phyloP scores from a whole-genome alignment of 2,797 vertebrate species.

The Scyliorhinus canicula region DNA sequence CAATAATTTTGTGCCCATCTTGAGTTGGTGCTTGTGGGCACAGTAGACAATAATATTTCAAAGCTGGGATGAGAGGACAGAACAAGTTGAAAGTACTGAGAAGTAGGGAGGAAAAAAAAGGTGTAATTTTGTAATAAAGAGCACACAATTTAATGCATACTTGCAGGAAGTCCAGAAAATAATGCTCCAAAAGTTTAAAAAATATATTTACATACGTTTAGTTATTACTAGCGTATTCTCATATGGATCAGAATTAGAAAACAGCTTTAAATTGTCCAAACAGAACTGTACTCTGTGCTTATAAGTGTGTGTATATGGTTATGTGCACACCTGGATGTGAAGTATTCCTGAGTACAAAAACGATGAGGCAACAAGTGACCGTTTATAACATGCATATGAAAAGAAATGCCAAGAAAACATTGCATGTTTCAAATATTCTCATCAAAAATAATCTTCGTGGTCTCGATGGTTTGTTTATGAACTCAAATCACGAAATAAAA shows the following conservation, averaged over 20 bases:
- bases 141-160: too few species aligned
- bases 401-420: neutral
- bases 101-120: neutral
- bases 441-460: neutral
- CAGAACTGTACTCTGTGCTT: neutral
- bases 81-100: neutral
- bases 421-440: neutral
- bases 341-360: neutral
- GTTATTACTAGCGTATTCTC: neutral
- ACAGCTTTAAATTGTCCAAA: neutral
- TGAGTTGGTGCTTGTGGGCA: neutral
- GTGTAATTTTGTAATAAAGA: neutral
- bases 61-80: neutral
- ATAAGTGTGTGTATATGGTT: neutral
- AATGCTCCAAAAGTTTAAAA: neutral
- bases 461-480: neutral
- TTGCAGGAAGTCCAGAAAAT: neutral
- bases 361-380: neutral
- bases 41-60: neutral
- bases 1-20: neutral
- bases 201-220: neutral
- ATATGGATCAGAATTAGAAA: neutral
- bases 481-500: neutral
- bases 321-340: neutral
- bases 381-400: neutral